Evolutionary conservation across 2,113 vertebrate genomes (phyloP), one percentile per base, ranked within the genome.

Genomic region (Myiagra hebetior): DNA sequence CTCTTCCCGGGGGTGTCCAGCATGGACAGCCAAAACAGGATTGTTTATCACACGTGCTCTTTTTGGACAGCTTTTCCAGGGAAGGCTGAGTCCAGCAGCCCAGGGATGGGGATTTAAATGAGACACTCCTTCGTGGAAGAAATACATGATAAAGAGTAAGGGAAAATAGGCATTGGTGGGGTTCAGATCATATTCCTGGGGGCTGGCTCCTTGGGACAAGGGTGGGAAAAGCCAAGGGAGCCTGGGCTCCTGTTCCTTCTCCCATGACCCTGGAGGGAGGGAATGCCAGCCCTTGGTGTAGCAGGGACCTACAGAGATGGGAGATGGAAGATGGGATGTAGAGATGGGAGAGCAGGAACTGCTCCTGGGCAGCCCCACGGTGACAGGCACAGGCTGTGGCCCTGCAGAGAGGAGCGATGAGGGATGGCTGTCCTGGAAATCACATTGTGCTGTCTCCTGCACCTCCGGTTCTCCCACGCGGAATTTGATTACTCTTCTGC

Each of bases 251-350:
- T 2, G 3, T 26, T 83, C 21, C 55, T 63, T 13, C 49, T 75
- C 35, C 0, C 0, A 2, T 3, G 1, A 3, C 1, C 0, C 14
- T 20, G 90, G 1, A 33, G 21, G 47, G 28, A 87, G 21, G 44
- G 56, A 21, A 55, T 9, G 44, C 22, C 62, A 33, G 72, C 37
- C 8, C 27, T 18, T 10, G 37, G 6, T 27, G 72, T 0, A 10
- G 46, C 55, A 87, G 64, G 65, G 65, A 47, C n/a, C n/a, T n/a
- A n/a, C 41, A 75, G 65, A 24, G 47, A 30, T 24, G 64, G 49
- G 24, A 41, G 49, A 41, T 47, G 85, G 65, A n/a, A 24, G 47
- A 30, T 24, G 64, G 49, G 24, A 41, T n/a, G n/a, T 47, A 75
- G 65, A 24, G 47, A 30, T 24, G 64, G 49, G 24, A 41, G 49